Evolutionary conservation across 2,113 vertebrate genomes (phyloP).

Genomic region (Chloebia gouldiae): DNA sequence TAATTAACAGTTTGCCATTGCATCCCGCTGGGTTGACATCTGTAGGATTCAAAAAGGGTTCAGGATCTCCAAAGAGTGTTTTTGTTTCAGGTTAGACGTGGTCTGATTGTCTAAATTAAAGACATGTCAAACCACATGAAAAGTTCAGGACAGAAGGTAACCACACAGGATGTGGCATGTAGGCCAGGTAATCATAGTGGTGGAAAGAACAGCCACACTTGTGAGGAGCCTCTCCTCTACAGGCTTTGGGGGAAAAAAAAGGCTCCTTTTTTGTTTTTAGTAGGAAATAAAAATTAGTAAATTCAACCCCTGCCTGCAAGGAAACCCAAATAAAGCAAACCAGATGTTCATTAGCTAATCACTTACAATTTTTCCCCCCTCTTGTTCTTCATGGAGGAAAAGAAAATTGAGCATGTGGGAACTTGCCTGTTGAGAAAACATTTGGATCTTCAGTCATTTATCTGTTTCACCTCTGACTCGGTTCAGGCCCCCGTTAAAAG

Average conservation of each 20-base stretch:
- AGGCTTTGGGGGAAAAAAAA: background rate
- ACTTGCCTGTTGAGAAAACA: constrained; percentile 56
- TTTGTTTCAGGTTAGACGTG: constrained; percentile 58
- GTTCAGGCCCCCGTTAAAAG: constrained; percentile 37
- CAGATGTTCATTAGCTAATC: constrained; percentile 66
- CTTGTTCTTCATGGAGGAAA: constrained; percentile 46
- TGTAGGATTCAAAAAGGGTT: constrained; percentile 47
- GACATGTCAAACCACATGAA: constrained; percentile 71
- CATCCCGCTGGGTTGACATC: constrained; percentile 55
- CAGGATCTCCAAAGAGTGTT: constrained; percentile 51
- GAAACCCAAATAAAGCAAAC: constrained; percentile 55
- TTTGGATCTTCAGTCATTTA: constrained; percentile 62
- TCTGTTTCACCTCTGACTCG: constrained; percentile 61
- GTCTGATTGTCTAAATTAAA: constrained; percentile 69
- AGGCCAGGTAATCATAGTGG: constrained; percentile 54
- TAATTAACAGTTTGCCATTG: constrained; percentile 60
- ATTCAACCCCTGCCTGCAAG: constrained; percentile 52
- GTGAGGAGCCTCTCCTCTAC: constrained; percentile 1
- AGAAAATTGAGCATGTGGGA: constrained; percentile 56
- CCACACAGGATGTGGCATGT: constrained; percentile 68
- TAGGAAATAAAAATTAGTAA: constrained; percentile 61
- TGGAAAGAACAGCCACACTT: constrained; percentile 22
- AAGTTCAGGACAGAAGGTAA: constrained; percentile 59
- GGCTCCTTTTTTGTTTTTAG: constrained; percentile 17
- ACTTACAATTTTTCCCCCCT: constrained; percentile 8